Evolutionary conservation across 2,113 vertebrate genomes (phyloP).

Genomic region (Melanotaenia duboulayi): DNA sequence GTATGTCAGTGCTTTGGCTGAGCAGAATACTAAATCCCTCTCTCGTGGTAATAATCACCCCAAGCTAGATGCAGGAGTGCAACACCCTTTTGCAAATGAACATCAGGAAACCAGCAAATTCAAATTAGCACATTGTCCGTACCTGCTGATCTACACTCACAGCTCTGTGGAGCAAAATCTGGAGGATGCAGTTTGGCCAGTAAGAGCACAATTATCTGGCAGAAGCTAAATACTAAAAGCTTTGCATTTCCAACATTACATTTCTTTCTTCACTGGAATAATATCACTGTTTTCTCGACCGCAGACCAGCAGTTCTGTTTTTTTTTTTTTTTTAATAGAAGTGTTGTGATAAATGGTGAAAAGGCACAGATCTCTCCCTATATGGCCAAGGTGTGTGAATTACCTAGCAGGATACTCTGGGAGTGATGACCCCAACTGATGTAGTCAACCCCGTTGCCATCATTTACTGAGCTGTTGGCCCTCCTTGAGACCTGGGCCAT

Average conservation of each 20-base stretch:
- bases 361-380: slow-evolving; percentile 33
- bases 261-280: background rate
- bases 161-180: slow-evolving; percentile 24
- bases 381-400: slow-evolving; percentile 63
- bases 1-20: slow-evolving; percentile 59
- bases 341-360: slow-evolving; percentile 55
- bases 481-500: slow-evolving; percentile 54
- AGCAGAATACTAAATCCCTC: slow-evolving; percentile 69
- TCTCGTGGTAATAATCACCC: slow-evolving; percentile 75
- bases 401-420: slow-evolving; percentile 62
- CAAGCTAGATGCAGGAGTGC: slow-evolving; percentile 63
- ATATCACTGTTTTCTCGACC: slow-evolving; percentile 41
- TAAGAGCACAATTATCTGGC: slow-evolving; percentile 30
- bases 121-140: slow-evolving; percentile 63
- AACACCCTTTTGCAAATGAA: slow-evolving; percentile 69
- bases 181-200: slow-evolving; percentile 56
- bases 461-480: slow-evolving; percentile 70
- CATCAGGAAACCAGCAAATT: slow-evolving; percentile 65
- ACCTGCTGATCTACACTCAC: slow-evolving; percentile 25
- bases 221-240: slow-evolving; percentile 21
- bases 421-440: slow-evolving; percentile 70
- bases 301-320: slow-evolving; percentile 1
- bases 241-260: slow-evolving; percentile 13
- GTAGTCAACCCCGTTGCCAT: slow-evolving; percentile 62
- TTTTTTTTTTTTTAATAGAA: slow-evolving; percentile 16